Evolutionary conservation across 2,113 vertebrate species (phyloP).

Genomic region (Gambusia affinis): DNA sequence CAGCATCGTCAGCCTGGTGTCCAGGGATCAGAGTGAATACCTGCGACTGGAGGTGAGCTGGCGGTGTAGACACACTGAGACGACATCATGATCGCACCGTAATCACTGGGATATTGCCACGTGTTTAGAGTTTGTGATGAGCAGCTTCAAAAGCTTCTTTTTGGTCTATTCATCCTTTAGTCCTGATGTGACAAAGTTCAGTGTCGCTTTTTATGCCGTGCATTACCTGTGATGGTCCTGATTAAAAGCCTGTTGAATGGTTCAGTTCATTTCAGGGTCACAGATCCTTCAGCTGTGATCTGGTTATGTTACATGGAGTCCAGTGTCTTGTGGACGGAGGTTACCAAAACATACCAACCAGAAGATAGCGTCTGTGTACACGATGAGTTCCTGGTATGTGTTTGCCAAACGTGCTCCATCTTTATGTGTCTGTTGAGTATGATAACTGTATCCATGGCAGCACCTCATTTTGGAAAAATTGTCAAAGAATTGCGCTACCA

Average conservation of each 20-base stretch:
- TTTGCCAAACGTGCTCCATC: no score
- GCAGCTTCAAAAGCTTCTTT: no score
- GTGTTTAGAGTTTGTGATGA: no score
- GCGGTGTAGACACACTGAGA: neutral
- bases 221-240: neutral
- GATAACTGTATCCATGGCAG: no score
- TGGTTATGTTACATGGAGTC: neutral
- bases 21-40: conserved; percentile 83
- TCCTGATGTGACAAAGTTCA: neutral
- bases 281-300: neutral
- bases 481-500: no score
- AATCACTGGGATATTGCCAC: no score
- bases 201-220: neutral
- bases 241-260: neutral
- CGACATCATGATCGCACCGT: neutral
- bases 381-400: no score
- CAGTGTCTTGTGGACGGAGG: neutral
- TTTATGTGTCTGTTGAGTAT: no score
- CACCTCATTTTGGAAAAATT: no score
- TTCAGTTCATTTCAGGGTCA: neutral
- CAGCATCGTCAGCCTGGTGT: conserved; percentile 80
- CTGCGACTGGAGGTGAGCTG: conserved; percentile 85
- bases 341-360: neutral
- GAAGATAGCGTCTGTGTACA: no score
- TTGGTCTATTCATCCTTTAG: neutral